Evolutionary conservation across 2,113 vertebrate genomes (phyloP).

Genomic region (Pica pica): DNA sequence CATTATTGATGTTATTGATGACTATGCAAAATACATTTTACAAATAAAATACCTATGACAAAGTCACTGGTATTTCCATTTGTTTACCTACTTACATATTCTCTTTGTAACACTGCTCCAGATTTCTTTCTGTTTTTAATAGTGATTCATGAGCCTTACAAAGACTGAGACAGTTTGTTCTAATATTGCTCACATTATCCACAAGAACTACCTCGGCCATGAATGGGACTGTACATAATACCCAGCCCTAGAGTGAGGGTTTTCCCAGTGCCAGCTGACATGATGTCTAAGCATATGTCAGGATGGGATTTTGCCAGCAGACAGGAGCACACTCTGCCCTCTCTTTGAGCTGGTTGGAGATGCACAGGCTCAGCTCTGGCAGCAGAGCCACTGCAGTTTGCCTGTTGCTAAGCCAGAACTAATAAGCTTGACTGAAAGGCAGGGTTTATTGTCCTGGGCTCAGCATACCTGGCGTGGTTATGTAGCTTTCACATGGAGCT

Average conservation of each 20-base stretch:
- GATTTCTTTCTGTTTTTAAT: neutral
- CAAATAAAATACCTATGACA: neutral
- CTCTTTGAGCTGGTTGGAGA: conserved; percentile 19
- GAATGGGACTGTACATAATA: neutral
- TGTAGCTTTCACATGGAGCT: neutral
- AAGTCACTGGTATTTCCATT: neutral
- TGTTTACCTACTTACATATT: neutral
- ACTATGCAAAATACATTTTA: neutral
- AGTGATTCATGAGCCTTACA: neutral
- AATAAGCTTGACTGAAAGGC: conserved; percentile 11
- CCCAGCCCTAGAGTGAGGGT: neutral
- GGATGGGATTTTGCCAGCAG: conserved; percentile 37
- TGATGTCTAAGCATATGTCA: conserved; percentile 37
- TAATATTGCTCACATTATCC: neutral
- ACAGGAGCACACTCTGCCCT: neutral
- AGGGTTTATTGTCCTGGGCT: neutral
- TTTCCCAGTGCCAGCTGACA: conserved; percentile 35
- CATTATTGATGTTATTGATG: neutral
- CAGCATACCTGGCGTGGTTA: neutral
- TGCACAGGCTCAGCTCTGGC: neutral
- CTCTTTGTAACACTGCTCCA: neutral
- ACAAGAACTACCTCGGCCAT: neutral
- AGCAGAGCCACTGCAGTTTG: neutral
- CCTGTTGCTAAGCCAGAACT: conserved; percentile 27
- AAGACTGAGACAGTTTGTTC: neutral